These are phyloP conservation scores for Brachyhypopomus gauderio DNA, from an alignment of 2,113 vertebrate species.

Conservation along the genomic window DNA sequence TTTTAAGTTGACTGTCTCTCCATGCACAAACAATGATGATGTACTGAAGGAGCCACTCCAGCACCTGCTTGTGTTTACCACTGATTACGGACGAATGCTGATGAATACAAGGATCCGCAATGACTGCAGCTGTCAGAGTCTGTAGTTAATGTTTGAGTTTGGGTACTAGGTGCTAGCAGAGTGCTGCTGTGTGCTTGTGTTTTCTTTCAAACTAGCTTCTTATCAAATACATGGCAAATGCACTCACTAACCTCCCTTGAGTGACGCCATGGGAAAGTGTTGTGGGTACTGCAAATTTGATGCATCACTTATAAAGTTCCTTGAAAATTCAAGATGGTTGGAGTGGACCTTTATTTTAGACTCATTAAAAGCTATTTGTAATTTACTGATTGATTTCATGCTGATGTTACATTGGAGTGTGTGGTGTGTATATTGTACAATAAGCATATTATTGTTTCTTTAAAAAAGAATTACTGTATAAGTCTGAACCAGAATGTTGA, in stretches of 20 bases:
- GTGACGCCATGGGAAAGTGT: not conserved
- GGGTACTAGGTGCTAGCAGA: not conserved
- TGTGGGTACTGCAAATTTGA: not conserved
- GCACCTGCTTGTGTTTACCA: not conserved
- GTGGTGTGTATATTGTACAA: slow-evolving; percentile 13
- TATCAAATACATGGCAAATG: not conserved
- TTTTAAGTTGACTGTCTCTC: slow-evolving; percentile 23
- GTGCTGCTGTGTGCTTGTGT: too few relatives aligned
- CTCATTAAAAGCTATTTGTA: not conserved
- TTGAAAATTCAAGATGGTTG: not conserved
- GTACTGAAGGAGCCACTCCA: not conserved
- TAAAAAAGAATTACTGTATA: slow-evolving; percentile 9
- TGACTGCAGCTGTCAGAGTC: not conserved
- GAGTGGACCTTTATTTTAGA: slow-evolving; percentile 7
- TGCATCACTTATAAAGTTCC: not conserved
- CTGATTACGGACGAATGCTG: not conserved
- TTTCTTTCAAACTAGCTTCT: not conserved
- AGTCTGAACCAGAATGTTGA: slow-evolving; percentile 27
- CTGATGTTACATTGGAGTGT: not conserved
- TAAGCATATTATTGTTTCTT: not conserved
- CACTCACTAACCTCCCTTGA: not conserved
- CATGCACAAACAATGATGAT: not conserved
- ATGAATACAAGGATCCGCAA: not conserved
- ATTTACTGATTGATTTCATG: slow-evolving; percentile 7
- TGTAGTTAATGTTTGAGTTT: not conserved